Evolutionary conservation across 2,797 vertebrate genomes (phyloP).

Genomic region (Antrozous pallidus): DNA sequence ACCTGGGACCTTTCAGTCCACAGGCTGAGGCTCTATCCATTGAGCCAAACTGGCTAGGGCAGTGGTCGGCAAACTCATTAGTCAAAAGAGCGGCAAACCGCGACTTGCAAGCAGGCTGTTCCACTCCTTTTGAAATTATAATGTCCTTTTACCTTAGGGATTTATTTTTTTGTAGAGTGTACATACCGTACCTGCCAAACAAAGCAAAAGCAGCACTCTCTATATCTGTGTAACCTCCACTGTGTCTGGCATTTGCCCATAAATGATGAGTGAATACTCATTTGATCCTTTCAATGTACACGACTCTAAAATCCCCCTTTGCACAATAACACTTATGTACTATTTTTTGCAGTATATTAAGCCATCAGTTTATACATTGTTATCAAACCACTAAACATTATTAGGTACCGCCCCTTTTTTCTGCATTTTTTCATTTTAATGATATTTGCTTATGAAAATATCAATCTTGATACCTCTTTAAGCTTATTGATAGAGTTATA

Average conservation of each 20-base stretch:
- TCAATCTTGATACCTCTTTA: not conserved
- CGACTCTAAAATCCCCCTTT: not conserved
- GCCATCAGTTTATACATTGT: not conserved
- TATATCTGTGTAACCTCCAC: not conserved
- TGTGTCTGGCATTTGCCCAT: not conserved
- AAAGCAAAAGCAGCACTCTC: not conserved
- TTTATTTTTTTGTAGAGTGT: not conserved
- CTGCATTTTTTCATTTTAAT: slow-evolving; percentile 42
- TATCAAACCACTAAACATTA: not conserved
- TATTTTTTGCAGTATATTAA: not conserved
- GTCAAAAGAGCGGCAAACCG: too few relatives aligned
- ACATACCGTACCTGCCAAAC: not conserved
- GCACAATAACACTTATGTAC: not conserved
- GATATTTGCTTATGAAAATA: slow-evolving; percentile 25
- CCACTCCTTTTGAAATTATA: not conserved
- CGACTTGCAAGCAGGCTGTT: too few relatives aligned
- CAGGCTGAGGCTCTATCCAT: not conserved
- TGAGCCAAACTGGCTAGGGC: not conserved
- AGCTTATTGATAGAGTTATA: not conserved
- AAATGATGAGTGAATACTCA: not conserved
- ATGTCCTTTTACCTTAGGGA: not conserved
- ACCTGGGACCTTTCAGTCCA: not conserved
- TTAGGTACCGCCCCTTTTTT: not conserved
- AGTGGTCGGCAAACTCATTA: too few relatives aligned
- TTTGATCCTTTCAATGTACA: not conserved